Evolutionary conservation across 2,797 vertebrate species (phyloP).

Genomic region (Sarcophilus harrisii): DNA sequence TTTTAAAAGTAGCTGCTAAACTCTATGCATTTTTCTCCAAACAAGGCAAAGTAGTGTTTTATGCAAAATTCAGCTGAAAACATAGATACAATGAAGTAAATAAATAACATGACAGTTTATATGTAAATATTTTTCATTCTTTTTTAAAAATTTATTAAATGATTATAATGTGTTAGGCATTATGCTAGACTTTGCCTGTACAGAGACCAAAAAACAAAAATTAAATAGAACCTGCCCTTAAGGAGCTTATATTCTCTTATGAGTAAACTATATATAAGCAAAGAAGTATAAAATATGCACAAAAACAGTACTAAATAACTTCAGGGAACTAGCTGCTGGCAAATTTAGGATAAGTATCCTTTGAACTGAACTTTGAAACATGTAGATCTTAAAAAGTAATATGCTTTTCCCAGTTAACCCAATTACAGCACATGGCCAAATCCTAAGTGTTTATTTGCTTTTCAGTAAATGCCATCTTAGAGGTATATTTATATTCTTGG

Average conservation of each 20-base stretch:
- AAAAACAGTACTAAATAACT: background rate
- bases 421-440: slow-evolving; percentile 18
- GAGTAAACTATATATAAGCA: background rate
- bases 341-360: background rate
- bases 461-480: slow-evolving; percentile 35
- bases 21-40: slow-evolving; percentile 52
- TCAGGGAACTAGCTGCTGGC: slow-evolving; percentile 13
- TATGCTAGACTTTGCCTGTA: background rate
- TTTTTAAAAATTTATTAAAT: slow-evolving; percentile 32
- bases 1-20: slow-evolving; percentile 59
- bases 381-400: slow-evolving; percentile 5
- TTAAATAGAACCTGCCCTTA: background rate
- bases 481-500: slow-evolving; percentile 45
- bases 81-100: background rate
- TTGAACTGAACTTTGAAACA: background rate
- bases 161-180: background rate
- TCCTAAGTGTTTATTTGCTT: slow-evolving; percentile 16
- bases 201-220: background rate
- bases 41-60: slow-evolving; percentile 45
- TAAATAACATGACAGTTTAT: slow-evolving; percentile 2
- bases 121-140: background rate
- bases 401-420: background rate
- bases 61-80: slow-evolving; percentile 28
- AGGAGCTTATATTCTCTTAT: background rate
- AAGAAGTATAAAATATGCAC: background rate